phyloP scores from a whole-genome alignment of 2,888 invertebrate genomes.

The Slavum lentiscoides region DNA sequence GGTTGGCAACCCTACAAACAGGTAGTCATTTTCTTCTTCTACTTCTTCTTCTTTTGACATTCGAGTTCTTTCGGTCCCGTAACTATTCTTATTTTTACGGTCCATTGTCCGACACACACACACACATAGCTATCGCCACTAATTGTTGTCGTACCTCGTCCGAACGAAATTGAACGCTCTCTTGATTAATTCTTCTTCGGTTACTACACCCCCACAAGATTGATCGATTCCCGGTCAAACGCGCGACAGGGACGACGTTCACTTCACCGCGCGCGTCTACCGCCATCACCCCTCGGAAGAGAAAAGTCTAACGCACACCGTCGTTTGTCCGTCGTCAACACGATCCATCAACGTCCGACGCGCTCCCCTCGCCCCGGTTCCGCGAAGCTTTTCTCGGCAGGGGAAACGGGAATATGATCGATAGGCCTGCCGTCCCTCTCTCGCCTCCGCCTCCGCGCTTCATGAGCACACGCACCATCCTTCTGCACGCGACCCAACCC shows the following conservation, averaged over 20 bases:
- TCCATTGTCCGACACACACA: slow-evolving; percentile 4
- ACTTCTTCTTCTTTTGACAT: too few relatives aligned
- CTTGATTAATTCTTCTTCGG: slow-evolving; percentile 47
- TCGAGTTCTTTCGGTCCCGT: not conserved
- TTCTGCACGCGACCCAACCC: not conserved
- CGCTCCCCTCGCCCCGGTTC: not conserved
- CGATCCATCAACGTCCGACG: slow-evolving; percentile 45
- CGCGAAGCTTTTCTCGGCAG: slow-evolving; percentile 19
- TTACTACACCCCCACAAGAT: slow-evolving; percentile 29
- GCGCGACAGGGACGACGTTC: slow-evolving; percentile 24
- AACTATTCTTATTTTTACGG: slow-evolving; percentile 22
- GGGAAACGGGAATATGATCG: slow-evolving; percentile 46
- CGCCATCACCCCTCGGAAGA: slow-evolving; percentile 20
- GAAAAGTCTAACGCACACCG: slow-evolving; percentile 45
- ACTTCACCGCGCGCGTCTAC: not conserved
- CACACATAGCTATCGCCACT: not conserved
- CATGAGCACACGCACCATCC: not conserved
- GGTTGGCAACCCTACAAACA: too few relatives aligned
- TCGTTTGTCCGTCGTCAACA: slow-evolving; percentile 47
- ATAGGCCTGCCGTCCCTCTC: slow-evolving; percentile 16
- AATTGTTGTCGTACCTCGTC: slow-evolving; percentile 16
- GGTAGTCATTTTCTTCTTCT: too few relatives aligned
- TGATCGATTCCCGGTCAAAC: slow-evolving; percentile 52
- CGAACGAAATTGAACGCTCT: not conserved
- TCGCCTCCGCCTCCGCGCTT: not conserved